Conservation (phyloP, 1,140 invertebrate species). For the Heliothis subflexa region DNA sequence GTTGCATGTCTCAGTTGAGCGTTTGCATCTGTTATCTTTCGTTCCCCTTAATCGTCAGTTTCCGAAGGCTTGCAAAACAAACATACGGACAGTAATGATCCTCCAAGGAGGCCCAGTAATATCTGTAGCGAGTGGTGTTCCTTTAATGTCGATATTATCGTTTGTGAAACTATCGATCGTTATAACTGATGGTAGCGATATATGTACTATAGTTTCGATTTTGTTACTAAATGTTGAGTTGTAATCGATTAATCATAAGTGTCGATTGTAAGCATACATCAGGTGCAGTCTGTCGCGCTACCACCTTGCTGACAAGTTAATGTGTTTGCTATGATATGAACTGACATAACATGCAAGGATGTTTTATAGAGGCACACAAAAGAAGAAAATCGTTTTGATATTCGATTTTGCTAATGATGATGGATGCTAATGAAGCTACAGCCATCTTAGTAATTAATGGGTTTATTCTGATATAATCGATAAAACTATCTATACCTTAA, state of each 20-base stretch:
- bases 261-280: no score
- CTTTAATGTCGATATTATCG: conserved; percentile 13
- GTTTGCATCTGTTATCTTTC: conserved; percentile 55
- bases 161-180: not conserved
- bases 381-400: no score
- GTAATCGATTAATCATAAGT: no score
- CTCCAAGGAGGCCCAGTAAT: conserved; percentile 31
- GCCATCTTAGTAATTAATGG: not conserved
- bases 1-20: conserved; percentile 52
- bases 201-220: not conserved
- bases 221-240: no score
- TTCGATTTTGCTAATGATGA: no score
- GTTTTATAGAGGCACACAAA: no score
- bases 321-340: no score
- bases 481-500: conserved; percentile 12
- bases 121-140: not conserved
- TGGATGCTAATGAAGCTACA: no score
- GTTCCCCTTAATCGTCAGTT: conserved; percentile 61
- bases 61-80: conserved; percentile 66
- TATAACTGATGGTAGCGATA: not conserved
- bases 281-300: no score
- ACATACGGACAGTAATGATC: conserved; percentile 64
- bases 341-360: no score
- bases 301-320: no score
- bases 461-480: not conserved